Base-by-base conservation (phyloP, 2,888 invertebrate genomes). In the Ectemnius lituratus region DNA sequence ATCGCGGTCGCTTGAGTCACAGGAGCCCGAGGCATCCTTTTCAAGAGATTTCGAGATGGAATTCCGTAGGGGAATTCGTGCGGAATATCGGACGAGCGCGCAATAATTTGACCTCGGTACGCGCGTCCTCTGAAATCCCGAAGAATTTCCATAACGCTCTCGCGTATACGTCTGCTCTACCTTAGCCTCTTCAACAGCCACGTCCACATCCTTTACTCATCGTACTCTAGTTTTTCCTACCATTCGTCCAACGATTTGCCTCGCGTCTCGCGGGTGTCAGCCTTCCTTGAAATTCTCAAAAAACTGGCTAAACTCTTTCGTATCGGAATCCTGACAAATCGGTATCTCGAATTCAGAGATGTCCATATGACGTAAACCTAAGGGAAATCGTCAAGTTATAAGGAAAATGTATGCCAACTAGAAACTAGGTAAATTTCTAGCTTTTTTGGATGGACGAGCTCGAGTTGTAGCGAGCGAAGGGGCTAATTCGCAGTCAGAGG, bases 131-230 rank as follows among this genome's bases (percentile, higher is more conserved):
- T 37, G 60, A 72, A 69, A 70, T 79, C 75, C 57, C 56, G n/a
- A 70, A 79, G 70, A 80, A 80, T 80, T 79, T 80, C 72, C 75
- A 75, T 74, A 79, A 79, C 71, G 52, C 67, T 27, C 46, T 47
- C 47, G 47, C 57, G 63, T 62, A 27, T 52, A 66, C 59, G 46
- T 61, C 58, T 52, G 28, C 46, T 37, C 59, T 60, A 45, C 46
- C 14, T 66, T 65, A 47, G 49, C 58, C 62, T 47, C 49, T 62
- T 4, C 20, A 18, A 5, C 16, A 52, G 52, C 52, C 52, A 16
- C 52, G n/a, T 52, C 52, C 52, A 1, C n/a, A n/a, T 11, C 16
- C 52, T 13, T 37, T 1, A 1, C 37, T 13, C 52, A 52, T 14
- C 52, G 4, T 2, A 16, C 52, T 52, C 16, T 13, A 5, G 52